Evolutionary conservation across 37 sponge, comb jelly and placozoan genomes (phyloP).

Genomic region (Geodia barretti): DNA sequence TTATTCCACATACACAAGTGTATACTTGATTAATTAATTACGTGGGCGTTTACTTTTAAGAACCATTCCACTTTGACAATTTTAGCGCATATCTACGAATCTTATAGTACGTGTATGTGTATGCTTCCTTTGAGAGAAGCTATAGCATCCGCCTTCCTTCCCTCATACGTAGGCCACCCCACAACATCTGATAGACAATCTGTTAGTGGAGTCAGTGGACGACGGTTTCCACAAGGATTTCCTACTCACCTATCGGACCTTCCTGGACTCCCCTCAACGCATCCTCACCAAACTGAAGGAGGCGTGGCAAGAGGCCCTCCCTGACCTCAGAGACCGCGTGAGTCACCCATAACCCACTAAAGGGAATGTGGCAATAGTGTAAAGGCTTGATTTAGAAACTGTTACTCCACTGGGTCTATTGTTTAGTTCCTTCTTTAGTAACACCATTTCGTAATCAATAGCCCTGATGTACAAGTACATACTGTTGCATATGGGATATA

Average conservation of each 20-base stretch:
- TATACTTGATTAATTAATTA: neutral
- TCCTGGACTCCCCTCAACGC: slow-evolving; percentile 54
- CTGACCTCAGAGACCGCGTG: slow-evolving; percentile 54
- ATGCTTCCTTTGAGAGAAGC: too few relatives aligned
- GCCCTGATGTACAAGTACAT: too few relatives aligned
- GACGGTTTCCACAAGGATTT: slow-evolving; percentile 78
- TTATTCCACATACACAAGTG: neutral
- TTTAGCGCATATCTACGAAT: too few relatives aligned
- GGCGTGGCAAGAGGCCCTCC: slow-evolving; percentile 38
- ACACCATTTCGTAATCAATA: too few relatives aligned
- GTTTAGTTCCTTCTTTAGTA: neutral
- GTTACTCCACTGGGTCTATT: neutral
- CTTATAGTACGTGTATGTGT: too few relatives aligned
- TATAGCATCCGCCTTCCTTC: too few relatives aligned
- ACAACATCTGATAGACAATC: slow-evolving; percentile 61
- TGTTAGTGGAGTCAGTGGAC: slow-evolving; percentile 73
- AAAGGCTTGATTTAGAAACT: neutral
- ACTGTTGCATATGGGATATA: too few relatives aligned
- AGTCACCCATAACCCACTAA: slow-evolving; percentile 11
- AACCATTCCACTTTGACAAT: too few relatives aligned
- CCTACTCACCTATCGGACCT: slow-evolving; percentile 82
- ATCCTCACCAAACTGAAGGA: slow-evolving; percentile 46
- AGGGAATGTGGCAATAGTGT: neutral
- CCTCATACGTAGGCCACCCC: slow-evolving; percentile 91
- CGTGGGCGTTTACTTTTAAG: too few relatives aligned